Base-by-base conservation (phyloP, 2,888 invertebrate species). In the Aphrophora alni region DNA sequence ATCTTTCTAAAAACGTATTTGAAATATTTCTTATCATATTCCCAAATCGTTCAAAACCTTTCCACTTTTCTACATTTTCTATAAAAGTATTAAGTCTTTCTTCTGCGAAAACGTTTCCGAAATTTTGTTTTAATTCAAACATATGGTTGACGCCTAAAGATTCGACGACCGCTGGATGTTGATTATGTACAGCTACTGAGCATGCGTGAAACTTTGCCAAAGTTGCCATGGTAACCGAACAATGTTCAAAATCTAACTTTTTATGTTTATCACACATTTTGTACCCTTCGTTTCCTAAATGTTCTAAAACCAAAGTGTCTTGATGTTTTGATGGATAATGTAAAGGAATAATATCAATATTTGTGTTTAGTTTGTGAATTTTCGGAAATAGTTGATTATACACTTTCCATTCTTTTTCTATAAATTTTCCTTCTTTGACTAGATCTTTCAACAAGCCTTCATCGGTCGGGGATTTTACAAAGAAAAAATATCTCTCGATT, bases 191-290 rank as follows among this genome's bases (percentile, higher is more conserved):
- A 38, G 75, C 74, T 24, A 80, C 33, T 33, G 80, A 80, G 4
- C 74, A 69, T 5, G 80, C 80, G 21, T 80, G 80, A 27, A 80
- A 80, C 70, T 80, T 80, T 12, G 80, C 80, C n/a, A 80, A 17
- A 5, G 80, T 75, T 38, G 74, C 70, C n/a, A 80, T 26, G 10
- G 70, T 75, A 21, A 69, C n/a, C 3, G 33, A 33, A 69, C 75
- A 75, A 27, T 80, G 80, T 14, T 28, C 68, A 44, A 33, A 80
- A 38, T 80, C 75, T 26, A 80, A 44, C 68, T 75, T 68, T 33
- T 68, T 25, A 68, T 26, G 33, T 38, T 68, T 68, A 38, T 80
- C 80, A 17, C 44, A 26, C 17, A 75, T 33, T 1, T 68, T 33
- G 27, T 75, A 80, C 21, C 75, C 80, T 14, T 26, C 10, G 14